Evolutionary conservation across 1,140 invertebrate species (phyloP), one percentile per base, ranked within the genome.

Genomic region (Dolichoris vasculosae): DNA sequence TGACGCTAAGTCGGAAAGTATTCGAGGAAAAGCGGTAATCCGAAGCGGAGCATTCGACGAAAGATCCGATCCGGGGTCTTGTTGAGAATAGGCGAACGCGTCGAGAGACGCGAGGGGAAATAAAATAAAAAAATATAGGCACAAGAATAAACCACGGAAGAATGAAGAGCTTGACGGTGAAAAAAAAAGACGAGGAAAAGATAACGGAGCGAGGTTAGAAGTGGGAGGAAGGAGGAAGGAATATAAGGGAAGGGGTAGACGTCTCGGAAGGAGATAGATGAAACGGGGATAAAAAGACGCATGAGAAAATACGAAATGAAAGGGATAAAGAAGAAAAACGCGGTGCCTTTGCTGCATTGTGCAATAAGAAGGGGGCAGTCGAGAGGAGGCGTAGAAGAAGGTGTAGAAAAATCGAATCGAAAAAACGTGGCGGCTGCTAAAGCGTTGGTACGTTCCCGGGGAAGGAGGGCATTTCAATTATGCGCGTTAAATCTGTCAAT

Each of bases 401-500:
- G n/a, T 15, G 32, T 2, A 40, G 51, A 11, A 48, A 73, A 77
- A 64, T 64, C 51, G 59, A 13, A 9, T 43, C 55, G 63, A 46
- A 79, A 67, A 84, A 79, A 83, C 51, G 51, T 75, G 64, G n/a
- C 30, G 9, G 46, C 46, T 23, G 40, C 71, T 8, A 2, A 35
- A 32, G 23, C 32, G 46, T 40, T 17, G 20, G 13, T 26, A 32
- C 15, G 51, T 32, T 9, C 32, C 8, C 23, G 43, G 40, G 43
- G 32, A n/a, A 13, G 26, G 55, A 59, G 55, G 35, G 55, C 63
- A 46, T 85, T 85, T 85, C 77, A 85, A 80, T 85, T 85, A 85
- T 46, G 51, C 77, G 48, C 48, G 64, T 80, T 85, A 73, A 85
- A 85, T 85, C 77, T 80, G 83, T 85, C 77, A 80, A 85, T 80